Conservation (phyloP, 64 coral and sea anemone genomes). For the Porites australiensis region DNA sequence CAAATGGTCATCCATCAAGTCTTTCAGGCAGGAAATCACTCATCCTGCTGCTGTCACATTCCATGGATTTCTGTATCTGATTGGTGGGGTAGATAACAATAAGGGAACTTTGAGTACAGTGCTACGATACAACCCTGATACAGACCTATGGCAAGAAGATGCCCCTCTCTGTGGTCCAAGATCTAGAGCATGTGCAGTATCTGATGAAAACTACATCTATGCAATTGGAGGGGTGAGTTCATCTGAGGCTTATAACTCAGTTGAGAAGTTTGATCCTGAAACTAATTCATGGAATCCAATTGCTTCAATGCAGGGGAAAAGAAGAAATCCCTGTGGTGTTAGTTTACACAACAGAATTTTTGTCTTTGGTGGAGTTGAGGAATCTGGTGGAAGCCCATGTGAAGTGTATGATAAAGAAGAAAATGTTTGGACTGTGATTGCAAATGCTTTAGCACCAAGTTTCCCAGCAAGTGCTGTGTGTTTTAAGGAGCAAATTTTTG, state of each 20-base stretch:
- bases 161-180: constrained; percentile 31
- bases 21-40: neutral
- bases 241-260: constrained; percentile 38
- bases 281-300: constrained; percentile 53
- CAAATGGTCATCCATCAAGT: neutral
- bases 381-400: constrained; percentile 13
- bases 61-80: constrained; percentile 39
- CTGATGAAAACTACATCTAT: constrained; percentile 62
- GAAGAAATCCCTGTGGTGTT: constrained; percentile 52
- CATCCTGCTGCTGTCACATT: constrained; percentile 33
- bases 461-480: neutral
- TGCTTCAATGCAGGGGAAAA: constrained; percentile 15
- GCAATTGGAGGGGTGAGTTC: constrained; percentile 59
- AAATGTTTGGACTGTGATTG: neutral
- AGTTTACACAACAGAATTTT: constrained; percentile 43
- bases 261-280: constrained; percentile 60
- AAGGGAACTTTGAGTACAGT: constrained; percentile 15
- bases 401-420: constrained; percentile 57
- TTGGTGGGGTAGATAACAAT: constrained; percentile 60
- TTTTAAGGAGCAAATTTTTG: constrained; percentile 30
- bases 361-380: constrained; percentile 56
- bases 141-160: constrained; percentile 33
- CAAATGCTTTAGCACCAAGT: constrained; percentile 28
- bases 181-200: constrained; percentile 63
- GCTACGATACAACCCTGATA: constrained; percentile 34